Evolutionary conservation across 2,113 vertebrate genomes (phyloP).

Genomic region (Herpailurus yagouaroundi): DNA sequence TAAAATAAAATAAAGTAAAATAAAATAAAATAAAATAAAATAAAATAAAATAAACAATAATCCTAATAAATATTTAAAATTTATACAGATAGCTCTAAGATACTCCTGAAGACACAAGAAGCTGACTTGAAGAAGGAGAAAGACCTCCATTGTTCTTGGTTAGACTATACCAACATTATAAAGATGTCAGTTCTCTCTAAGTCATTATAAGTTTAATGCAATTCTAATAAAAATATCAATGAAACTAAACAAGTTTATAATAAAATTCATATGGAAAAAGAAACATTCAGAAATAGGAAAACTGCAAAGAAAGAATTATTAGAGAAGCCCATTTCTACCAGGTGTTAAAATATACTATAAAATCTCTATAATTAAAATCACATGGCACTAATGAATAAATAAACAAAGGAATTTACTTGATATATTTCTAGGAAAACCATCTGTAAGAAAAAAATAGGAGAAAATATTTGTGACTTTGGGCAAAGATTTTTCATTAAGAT

Average conservation of each 20-base stretch:
- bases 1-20: too few species aligned
- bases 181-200: not conserved
- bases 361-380: not conserved
- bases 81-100: not conserved
- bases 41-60: not conserved
- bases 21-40: too few species aligned
- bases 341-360: not conserved
- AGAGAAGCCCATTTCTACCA: not conserved
- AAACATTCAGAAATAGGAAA: not conserved
- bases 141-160: not conserved
- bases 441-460: not conserved
- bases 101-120: not conserved
- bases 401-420: not conserved
- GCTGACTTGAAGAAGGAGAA: not conserved
- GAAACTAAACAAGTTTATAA: not conserved
- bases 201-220: not conserved
- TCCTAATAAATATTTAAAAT: not conserved
- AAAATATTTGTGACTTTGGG: not conserved
- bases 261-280: not conserved
- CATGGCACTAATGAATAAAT: not conserved
- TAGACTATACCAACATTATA: not conserved
- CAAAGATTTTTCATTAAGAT: not conserved
- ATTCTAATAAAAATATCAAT: not conserved
- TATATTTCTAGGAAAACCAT: not conserved
- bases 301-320: not conserved